Percentiles rank a stretch among this genome's conserved stretches.
Conservation (phyloP, 2,888 invertebrate species). For the Caenorhabditis imperialis region DNA sequence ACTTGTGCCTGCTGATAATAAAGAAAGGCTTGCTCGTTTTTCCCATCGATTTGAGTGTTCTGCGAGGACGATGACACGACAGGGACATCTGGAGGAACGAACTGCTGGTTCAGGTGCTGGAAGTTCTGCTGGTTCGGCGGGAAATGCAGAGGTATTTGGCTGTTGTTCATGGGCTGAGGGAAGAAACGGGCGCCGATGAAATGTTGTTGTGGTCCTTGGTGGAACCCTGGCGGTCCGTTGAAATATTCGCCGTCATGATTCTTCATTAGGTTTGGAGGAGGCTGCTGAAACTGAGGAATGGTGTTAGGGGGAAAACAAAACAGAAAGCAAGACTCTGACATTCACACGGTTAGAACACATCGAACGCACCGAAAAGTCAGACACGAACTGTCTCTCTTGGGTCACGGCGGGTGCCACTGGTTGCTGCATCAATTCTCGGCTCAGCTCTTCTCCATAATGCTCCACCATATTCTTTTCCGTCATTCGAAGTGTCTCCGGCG, state of each 20-base stretch:
- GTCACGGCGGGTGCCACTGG: background rate
- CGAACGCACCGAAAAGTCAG: conserved; percentile 40
- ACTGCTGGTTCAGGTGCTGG: too few species aligned
- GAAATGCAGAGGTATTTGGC: conserved; percentile 13
- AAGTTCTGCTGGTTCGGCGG: background rate
- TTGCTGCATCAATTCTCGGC: conserved; percentile 38
- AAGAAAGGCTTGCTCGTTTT: conserved; percentile 3
- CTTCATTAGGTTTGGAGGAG: conserved; percentile 14
- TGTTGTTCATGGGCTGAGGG: conserved; percentile 14
- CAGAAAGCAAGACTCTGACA: too few species aligned
- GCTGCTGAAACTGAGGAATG: conserved; percentile 27
- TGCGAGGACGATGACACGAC: conserved; percentile 11
- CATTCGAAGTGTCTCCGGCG: conserved; percentile 47
- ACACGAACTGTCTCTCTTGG: background rate
- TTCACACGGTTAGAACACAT: too few species aligned
- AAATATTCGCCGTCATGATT: conserved; percentile 3
- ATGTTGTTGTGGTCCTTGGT: conserved; percentile 9
- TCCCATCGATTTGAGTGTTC: conserved; percentile 5
- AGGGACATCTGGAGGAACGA: conserved; percentile 11
- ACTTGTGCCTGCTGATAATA: too few species aligned
- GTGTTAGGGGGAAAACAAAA: background rate
- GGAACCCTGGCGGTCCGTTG: conserved; percentile 35
- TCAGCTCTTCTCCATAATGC: conserved; percentile 46
- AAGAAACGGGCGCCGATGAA: conserved; percentile 10
- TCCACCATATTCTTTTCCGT: conserved; percentile 39